phyloP scores from a whole-genome alignment of 2,888 invertebrate genomes.

The Physocephala rufipes region DNA sequence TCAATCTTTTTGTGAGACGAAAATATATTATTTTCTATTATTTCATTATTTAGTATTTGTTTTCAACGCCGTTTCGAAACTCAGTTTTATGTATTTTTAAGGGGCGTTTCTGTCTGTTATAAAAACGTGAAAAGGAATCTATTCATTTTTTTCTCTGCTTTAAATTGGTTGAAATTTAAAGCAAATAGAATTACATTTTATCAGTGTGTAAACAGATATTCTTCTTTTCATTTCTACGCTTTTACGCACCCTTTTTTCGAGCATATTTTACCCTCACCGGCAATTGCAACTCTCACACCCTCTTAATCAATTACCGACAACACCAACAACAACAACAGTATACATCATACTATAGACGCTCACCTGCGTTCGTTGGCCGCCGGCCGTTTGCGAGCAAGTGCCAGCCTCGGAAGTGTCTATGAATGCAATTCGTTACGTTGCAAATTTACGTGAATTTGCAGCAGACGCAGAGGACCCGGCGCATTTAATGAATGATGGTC shows the following conservation, averaged over 20 bases:
- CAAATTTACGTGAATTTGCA: slow-evolving; percentile 1
- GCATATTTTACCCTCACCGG: not conserved
- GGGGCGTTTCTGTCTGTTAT: too few species aligned
- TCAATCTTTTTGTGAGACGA: too few species aligned
- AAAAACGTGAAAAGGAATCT: too few species aligned
- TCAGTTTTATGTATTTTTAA: too few species aligned
- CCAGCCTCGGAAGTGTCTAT: not conserved
- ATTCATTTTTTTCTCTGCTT: too few species aligned
- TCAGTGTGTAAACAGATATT: slow-evolving; percentile 4
- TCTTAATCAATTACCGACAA: not conserved
- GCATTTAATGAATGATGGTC: too few species aligned
- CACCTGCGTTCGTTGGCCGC: slow-evolving; percentile 12
- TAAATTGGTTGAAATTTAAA: too few species aligned
- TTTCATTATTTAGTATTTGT: too few species aligned
- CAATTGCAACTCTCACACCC: not conserved
- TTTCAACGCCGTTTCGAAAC: too few species aligned
- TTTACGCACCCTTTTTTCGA: not conserved
- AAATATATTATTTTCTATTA: too few species aligned
- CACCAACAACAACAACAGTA: not conserved
- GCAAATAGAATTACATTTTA: slow-evolving; percentile 17
- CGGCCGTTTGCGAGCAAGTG: not conserved
- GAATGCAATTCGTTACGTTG: slow-evolving; percentile 3
- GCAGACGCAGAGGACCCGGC: slow-evolving; percentile 10
- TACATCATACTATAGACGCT: not conserved
- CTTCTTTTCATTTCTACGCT: not conserved